Evolutionary conservation across 1,140 invertebrate genomes (phyloP), one percentile per base, ranked within the genome.

Genomic region (Drosophila micromelanica): DNA sequence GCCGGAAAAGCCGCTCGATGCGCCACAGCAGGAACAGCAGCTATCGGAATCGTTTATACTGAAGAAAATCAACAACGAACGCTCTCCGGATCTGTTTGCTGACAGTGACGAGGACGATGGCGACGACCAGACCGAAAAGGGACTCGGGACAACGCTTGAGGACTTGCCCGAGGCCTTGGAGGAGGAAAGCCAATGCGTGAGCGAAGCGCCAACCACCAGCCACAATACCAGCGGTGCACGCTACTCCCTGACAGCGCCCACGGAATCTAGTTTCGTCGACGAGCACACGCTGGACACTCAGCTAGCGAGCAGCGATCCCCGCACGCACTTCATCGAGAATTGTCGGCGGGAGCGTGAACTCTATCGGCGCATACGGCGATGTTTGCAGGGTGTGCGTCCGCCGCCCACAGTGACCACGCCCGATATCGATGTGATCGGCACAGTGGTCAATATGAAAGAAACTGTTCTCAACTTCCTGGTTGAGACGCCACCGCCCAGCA

Each of bases 401-500:
- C 95, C 95, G 5, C 94, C 94, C 3, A 94, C 93, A 15, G 91
- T 94, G n/a, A 95, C 94, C 5, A 93, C 93, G 38, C 93, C 93
- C 15, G 93, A 94, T 48, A 52, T 90, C 27, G 90, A 91, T 54
- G 71, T 92, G 6, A 69, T 93, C 92, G 67, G 92, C 92, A 73
- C 93, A 86, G 90, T 91, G 23, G 63, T 90, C 7, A 79, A 67
- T 7, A 93, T 95, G 74, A 94, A 95, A 62, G 69, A 94, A 0
- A 76, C 75, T 7, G 80, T 91, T 37, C 71, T 91, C 0, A 76
- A 79, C 42, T 91, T 90, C 67, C 17, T 86, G 7, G 48, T 68
- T 1, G 42, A 40, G 5, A 12, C 15, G 0, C 7, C 60, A 12
- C 40, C 49, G 4, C 46, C 52, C 20, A 54, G 46, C 11, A 61